phyloP scores from a whole-genome alignment of 2,888 invertebrate genomes.

The Parasteatoda lunata region DNA sequence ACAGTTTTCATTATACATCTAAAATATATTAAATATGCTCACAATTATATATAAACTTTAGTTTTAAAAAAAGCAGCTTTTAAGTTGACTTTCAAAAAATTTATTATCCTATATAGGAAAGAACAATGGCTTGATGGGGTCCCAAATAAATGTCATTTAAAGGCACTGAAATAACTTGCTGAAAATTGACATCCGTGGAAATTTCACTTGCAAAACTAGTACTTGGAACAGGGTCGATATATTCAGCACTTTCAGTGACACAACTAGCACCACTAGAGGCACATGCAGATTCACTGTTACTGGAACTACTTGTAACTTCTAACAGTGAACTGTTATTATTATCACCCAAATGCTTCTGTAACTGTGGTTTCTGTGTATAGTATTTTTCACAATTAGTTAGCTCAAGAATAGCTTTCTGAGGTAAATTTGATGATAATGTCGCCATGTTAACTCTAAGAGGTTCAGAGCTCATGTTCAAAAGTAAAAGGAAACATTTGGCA shows the following conservation, averaged over 20 bases:
- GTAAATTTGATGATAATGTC: conserved; percentile 10
- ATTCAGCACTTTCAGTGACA: not conserved
- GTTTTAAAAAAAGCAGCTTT: not conserved
- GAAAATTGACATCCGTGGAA: not conserved
- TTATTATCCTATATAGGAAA: conserved; percentile 29
- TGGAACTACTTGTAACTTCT: not conserved
- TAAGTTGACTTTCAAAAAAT: not conserved
- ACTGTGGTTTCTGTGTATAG: not conserved
- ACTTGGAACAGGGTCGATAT: not conserved
- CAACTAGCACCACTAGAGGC: not conserved
- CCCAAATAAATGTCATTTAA: conserved; percentile 29
- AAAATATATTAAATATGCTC: too few species aligned
- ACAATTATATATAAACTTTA: not conserved
- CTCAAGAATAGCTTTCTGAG: conserved; percentile 40
- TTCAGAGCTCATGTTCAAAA: conserved; percentile 80
- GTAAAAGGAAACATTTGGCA: conserved; percentile 80
- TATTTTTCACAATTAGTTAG: conserved; percentile 35
- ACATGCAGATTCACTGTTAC: not conserved
- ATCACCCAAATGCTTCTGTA: not conserved
- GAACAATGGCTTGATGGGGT: conserved; percentile 33
- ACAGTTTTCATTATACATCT: too few species aligned
- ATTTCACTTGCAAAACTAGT: not conserved
- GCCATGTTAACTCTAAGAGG: conserved; percentile 78
- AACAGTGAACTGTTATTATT: not conserved
- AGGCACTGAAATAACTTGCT: not conserved